Conservation (phyloP, 2,797 vertebrate genomes). For the Cryptoprocta ferox region DNA sequence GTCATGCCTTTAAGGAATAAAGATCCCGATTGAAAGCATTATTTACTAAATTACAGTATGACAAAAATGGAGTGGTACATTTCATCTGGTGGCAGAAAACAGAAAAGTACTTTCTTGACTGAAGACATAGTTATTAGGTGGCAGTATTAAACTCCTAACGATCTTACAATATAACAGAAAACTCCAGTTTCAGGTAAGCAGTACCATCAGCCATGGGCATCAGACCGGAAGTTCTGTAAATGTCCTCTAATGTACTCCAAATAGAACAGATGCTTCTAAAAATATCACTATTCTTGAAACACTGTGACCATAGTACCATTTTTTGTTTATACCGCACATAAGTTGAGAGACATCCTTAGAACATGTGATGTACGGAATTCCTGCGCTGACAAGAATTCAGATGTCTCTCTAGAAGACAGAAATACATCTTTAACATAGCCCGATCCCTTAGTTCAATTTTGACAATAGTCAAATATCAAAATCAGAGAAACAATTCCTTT, state of each 20-base stretch:
- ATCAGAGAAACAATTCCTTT: not conserved
- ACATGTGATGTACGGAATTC: not conserved
- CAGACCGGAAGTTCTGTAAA: not conserved
- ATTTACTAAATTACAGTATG: conserved; percentile 21
- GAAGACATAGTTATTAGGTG: conserved; percentile 9
- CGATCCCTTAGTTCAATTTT: not conserved
- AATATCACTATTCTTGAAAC: not conserved
- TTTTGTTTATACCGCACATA: not conserved
- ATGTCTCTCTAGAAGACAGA: not conserved
- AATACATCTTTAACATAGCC: not conserved
- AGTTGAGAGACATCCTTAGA: not conserved
- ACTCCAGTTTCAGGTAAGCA: not conserved
- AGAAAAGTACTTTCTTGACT: not conserved
- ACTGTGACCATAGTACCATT: not conserved
- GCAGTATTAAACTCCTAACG: not conserved
- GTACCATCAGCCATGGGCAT: not conserved
- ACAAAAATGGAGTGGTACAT: conserved; percentile 15
- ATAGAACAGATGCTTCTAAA: conserved; percentile 24
- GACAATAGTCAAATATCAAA: not conserved
- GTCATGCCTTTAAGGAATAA: not conserved
- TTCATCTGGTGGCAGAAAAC: conserved; percentile 32
- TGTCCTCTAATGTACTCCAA: not conserved
- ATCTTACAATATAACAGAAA: conserved; percentile 29
- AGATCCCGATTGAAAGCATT: conserved; percentile 26
- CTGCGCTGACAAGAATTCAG: not conserved